Evolutionary conservation across 2,113 vertebrate species (phyloP).

Genomic region (Chamaea fasciata): DNA sequence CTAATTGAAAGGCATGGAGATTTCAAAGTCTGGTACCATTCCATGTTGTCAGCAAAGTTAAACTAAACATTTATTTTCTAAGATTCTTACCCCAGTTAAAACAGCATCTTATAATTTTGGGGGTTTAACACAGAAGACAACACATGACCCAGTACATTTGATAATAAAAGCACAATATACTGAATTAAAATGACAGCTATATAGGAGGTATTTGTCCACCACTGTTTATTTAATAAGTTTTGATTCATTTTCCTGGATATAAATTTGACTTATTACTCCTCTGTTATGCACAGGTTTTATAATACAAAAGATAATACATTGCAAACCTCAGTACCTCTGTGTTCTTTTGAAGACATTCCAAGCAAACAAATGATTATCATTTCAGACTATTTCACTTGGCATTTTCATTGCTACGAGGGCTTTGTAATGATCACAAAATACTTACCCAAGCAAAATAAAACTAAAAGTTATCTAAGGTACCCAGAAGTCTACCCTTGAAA

Average conservation of each 20-base stretch:
- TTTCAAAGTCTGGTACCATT: not conserved
- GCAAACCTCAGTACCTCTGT: not conserved
- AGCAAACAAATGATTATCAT: slow-evolving; percentile 43
- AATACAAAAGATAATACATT: slow-evolving; percentile 5
- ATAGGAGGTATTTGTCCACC: not conserved
- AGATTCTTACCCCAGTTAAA: not conserved
- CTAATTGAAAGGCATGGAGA: not conserved
- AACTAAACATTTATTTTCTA: not conserved
- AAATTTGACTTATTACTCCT: not conserved
- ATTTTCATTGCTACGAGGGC: slow-evolving; percentile 2
- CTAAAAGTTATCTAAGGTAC: slow-evolving; percentile 5
- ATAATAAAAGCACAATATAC: not conserved
- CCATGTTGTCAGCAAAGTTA: not conserved
- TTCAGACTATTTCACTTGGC: slow-evolving; percentile 27
- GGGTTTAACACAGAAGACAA: not conserved
- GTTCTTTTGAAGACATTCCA: not conserved
- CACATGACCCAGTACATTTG: not conserved
- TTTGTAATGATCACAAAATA: slow-evolving; percentile 26
- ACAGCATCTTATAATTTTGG: not conserved
- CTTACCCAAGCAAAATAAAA: slow-evolving; percentile 33
- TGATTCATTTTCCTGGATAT: not conserved
- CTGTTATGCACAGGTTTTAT: not conserved
- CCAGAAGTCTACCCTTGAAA: not conserved
- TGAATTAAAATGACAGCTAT: not conserved
- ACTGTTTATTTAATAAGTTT: not conserved